phyloP scores from a whole-genome alignment of 2,888 invertebrate species.

The Athrips mouffetella region DNA sequence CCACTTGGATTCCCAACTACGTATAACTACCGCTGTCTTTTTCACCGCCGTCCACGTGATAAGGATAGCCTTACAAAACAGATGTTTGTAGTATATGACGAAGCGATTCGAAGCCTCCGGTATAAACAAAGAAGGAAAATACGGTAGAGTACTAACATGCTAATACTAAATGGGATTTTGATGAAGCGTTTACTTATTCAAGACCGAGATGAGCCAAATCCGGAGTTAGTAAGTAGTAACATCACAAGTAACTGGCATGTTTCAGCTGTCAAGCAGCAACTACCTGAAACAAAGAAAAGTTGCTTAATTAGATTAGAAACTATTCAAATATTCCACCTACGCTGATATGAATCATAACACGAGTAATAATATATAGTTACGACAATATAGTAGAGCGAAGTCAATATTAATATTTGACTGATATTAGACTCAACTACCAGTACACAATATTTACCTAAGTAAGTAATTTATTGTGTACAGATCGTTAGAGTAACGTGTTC shows the following conservation, averaged over 20 bases:
- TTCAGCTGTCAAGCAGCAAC: not conserved
- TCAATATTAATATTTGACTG: too few relatives aligned
- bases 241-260: not conserved
- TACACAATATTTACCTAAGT: too few relatives aligned
- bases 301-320: not conserved
- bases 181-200: not conserved
- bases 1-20: slow-evolving; percentile 38
- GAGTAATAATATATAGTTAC: not conserved
- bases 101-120: slow-evolving; percentile 12
- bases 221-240: not conserved
- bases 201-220: slow-evolving; percentile 9
- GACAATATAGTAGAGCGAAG: too few relatives aligned
- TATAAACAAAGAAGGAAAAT: slow-evolving; percentile 16
- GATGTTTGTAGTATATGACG: slow-evolving; percentile 5
- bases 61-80: slow-evolving; percentile 20
- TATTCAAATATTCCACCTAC: not conserved
- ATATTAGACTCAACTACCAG: too few relatives aligned
- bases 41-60: slow-evolving; percentile 25
- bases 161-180: not conserved
- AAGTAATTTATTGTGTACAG: too few relatives aligned
- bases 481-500: too few relatives aligned
- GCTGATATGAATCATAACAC: not conserved
- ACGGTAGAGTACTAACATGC: slow-evolving; percentile 8
- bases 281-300: slow-evolving; percentile 12
- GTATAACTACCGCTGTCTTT: slow-evolving; percentile 32